phyloP scores from a whole-genome alignment of 2,797 vertebrate species.

The Loriculus beryllinus region DNA sequence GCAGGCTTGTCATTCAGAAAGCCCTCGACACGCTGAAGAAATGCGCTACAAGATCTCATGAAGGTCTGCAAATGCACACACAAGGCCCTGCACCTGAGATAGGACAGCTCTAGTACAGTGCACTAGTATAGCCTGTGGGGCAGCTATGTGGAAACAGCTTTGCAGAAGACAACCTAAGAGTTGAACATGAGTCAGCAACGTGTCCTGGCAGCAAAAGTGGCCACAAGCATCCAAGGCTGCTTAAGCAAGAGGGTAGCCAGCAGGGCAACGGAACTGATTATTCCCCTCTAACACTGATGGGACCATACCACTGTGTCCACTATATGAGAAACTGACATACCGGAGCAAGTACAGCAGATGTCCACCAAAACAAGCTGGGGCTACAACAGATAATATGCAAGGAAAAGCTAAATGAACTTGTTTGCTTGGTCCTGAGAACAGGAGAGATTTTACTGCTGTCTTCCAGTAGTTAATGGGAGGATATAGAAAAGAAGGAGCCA shows the following conservation, averaged over 20 bases:
- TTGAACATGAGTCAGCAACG: not conserved
- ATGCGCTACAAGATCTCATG: not conserved
- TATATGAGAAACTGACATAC: not conserved
- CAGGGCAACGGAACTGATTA: not conserved
- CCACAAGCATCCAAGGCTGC: not conserved
- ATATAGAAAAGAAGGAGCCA: not conserved
- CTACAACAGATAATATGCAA: not conserved
- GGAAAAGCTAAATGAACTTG: not conserved
- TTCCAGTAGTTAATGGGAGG: not conserved
- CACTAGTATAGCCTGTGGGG: rapidly evolving
- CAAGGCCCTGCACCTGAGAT: not conserved
- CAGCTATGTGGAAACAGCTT: not conserved
- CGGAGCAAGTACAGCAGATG: not conserved
- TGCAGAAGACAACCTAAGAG: not conserved
- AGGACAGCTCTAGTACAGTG: not conserved
- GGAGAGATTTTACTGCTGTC: not conserved
- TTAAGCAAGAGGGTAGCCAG: not conserved
- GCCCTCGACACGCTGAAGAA: not conserved
- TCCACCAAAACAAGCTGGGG: not conserved
- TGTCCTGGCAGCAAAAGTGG: not conserved
- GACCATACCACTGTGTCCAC: not conserved
- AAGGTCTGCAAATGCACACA: not conserved
- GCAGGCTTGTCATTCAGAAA: not conserved
- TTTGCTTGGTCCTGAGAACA: not conserved
- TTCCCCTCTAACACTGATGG: not conserved